A percentile compares a stretch with the other conserved stretches of the same genome.
phyloP scores from a whole-genome alignment of 2,888 invertebrate genomes.

The Eupithecia insigniata region DNA sequence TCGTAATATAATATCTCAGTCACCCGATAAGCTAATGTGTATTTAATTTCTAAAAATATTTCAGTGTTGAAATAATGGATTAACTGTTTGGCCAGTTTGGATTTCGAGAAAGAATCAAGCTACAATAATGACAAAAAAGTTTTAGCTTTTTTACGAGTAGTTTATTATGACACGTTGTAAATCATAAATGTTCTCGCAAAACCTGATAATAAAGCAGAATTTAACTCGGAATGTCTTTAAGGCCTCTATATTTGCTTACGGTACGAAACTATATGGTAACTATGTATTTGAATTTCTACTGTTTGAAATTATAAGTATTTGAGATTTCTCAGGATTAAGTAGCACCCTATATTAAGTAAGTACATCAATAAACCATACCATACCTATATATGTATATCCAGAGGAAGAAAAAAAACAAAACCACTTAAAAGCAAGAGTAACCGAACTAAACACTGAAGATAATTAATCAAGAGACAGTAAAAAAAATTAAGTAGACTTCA shows the following conservation, averaged over 20 bases:
- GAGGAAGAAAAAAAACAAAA: not conserved
- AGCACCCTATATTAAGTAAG: not conserved
- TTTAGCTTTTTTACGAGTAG: constrained; percentile 10
- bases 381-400: constrained; percentile 44
- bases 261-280: not conserved
- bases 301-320: not conserved
- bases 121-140: constrained; percentile 30
- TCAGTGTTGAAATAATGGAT: constrained; percentile 33
- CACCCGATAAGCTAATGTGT: constrained; percentile 29
- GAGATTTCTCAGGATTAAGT: not conserved
- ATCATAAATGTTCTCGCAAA: not conserved
- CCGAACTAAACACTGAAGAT: constrained; percentile 43
- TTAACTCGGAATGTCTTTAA: not conserved
- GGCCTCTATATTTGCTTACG: not conserved
- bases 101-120: constrained; percentile 37
- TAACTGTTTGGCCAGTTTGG: constrained; percentile 27
- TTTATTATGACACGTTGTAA: not conserved
- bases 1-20: constrained; percentile 36
- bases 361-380: constrained; percentile 3
- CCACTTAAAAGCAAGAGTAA: constrained; percentile 48
- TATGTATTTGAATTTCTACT: not conserved
- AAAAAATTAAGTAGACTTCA: constrained; percentile 28
- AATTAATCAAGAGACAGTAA: constrained; percentile 36
- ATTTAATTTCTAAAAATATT: constrained; percentile 30
- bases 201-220: not conserved